Conservation (phyloP, 2,888 invertebrate genomes). For the Loripinus fragilis region DNA sequence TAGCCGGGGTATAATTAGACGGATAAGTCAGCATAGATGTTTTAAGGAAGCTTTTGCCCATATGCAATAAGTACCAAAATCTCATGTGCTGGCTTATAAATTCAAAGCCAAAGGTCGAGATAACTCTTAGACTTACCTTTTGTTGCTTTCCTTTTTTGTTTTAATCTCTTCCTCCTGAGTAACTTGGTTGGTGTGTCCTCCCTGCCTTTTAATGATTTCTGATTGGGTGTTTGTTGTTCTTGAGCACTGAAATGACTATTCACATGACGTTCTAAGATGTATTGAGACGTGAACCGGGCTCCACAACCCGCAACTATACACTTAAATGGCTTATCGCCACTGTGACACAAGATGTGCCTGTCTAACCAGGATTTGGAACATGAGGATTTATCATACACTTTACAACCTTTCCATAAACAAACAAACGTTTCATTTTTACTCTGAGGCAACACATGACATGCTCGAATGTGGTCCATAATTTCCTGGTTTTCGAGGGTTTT, state of each 20-base stretch:
- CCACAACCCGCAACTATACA: constrained; percentile 98
- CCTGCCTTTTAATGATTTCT: constrained; percentile 86
- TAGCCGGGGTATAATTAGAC: no score
- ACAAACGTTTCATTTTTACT: constrained; percentile 91
- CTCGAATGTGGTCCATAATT: constrained; percentile 79
- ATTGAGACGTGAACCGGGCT: constrained; percentile 85
- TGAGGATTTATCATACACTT: constrained; percentile 95
- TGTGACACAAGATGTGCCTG: constrained; percentile 95
- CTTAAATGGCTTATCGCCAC: constrained; percentile 96
- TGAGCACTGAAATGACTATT: constrained; percentile 92
- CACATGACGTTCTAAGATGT: constrained; percentile 94
- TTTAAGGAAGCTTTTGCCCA: no score
- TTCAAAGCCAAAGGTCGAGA: no score
- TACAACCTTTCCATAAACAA: constrained; percentile 97
- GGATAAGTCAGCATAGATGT: no score
- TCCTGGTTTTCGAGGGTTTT: constrained; percentile 65
- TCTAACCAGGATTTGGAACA: constrained; percentile 97
- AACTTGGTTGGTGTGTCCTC: constrained; percentile 90
- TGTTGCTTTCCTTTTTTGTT: constrained; percentile 92
- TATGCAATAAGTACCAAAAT: no score
- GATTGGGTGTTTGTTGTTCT: constrained; percentile 83
- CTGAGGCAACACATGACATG: constrained; percentile 85
- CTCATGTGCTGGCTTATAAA: no score
- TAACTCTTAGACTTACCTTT: constrained; percentile 90
- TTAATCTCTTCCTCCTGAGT: constrained; percentile 94